phyloP scores from a whole-genome alignment of 2,888 invertebrate species.

The Schrankia costaestrigalis region DNA sequence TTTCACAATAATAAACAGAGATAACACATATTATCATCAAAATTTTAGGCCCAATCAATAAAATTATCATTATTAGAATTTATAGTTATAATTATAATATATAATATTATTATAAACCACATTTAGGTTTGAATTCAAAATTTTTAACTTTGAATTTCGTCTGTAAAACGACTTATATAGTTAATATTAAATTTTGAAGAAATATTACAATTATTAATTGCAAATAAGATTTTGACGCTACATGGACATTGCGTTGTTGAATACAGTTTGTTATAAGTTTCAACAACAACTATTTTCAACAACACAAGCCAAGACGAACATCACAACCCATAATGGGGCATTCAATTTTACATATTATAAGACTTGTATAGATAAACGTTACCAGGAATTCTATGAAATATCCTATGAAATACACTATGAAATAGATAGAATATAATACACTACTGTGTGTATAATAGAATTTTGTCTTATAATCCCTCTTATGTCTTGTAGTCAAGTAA shows the following conservation, averaged over 20 bases:
- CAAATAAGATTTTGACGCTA: constrained; percentile 17
- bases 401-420: constrained; percentile 29
- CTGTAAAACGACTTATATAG: constrained; percentile 14
- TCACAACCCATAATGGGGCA: constrained; percentile 32
- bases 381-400: constrained; percentile 24
- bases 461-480: constrained; percentile 31
- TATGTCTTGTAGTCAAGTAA: constrained; percentile 33
- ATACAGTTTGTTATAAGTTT: constrained; percentile 9
- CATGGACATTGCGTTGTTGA: constrained; percentile 6
- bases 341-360: constrained; percentile 17
- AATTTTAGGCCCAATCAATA: constrained; percentile 6
- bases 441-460: constrained; percentile 32
- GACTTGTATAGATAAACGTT: constrained; percentile 18
- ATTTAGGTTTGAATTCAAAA: constrained; percentile 12
- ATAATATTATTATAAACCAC: constrained; percentile 13
- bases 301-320: constrained; percentile 13
- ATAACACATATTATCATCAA: no score
- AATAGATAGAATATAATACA: constrained; percentile 31
- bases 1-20: constrained; percentile 4
- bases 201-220: constrained; percentile 16
- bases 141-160: constrained; percentile 12
- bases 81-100: constrained; percentile 14
- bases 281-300: constrained; percentile 5
- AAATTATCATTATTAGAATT: constrained; percentile 10
- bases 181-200: constrained; percentile 14